Percentiles rank a stretch among this genome's conserved stretches.
These are phyloP conservation scores for Biston betularia DNA, from an alignment of 2,888 invertebrate species.

Conservation along the genomic window DNA sequence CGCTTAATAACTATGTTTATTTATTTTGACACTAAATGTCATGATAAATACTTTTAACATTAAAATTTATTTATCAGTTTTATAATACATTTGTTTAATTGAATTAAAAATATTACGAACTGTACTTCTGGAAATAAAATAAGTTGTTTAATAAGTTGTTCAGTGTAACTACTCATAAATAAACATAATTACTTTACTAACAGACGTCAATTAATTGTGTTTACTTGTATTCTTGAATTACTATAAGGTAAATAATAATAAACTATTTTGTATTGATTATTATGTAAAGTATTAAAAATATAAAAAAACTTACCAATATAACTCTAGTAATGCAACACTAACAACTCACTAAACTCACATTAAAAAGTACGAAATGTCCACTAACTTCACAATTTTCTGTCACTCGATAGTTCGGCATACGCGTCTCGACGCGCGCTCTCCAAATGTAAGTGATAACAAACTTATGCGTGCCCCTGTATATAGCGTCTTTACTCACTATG, in stretches of 20 bases:
- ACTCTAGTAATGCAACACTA: neutral
- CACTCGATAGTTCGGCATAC: conserved; percentile 20
- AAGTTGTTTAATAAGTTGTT: too few species aligned
- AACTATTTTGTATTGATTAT: neutral
- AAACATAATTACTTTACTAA: too few species aligned
- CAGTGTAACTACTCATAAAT: too few species aligned
- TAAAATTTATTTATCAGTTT: too few species aligned
- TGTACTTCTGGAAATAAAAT: too few species aligned
- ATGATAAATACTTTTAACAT: too few species aligned
- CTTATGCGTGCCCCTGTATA: conserved; percentile 16
- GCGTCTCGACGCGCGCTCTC: conserved; percentile 26
- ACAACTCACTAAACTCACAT: conserved; percentile 6
- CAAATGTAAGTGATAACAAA: conserved; percentile 22
- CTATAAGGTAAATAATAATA: neutral
- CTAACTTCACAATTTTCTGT: conserved; percentile 29
- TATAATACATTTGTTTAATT: too few species aligned
- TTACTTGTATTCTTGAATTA: neutral
- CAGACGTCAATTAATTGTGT: too few species aligned
- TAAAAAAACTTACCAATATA: neutral
- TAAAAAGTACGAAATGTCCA: conserved; percentile 4
- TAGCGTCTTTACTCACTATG: conserved; percentile 27
- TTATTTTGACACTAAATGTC: too few species aligned
- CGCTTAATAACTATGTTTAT: too few species aligned
- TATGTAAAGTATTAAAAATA: neutral
- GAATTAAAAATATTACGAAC: too few species aligned